phyloP scores from a whole-genome alignment of 2,797 vertebrate species.

The Syndactyla subalaris region DNA sequence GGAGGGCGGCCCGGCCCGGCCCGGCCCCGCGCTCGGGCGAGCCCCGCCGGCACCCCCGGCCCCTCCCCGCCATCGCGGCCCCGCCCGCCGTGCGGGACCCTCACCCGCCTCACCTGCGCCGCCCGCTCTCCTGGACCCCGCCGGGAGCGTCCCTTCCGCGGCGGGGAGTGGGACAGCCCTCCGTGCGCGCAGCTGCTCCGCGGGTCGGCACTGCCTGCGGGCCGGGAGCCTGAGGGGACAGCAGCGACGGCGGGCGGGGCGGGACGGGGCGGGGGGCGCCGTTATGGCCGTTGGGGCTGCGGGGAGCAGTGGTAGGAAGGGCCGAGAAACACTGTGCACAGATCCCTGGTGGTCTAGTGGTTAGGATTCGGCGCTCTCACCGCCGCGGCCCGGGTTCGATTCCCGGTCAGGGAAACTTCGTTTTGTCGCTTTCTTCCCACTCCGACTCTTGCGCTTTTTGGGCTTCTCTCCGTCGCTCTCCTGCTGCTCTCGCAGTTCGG shows the following conservation, averaged over 20 bases:
- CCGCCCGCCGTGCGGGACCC: background rate
- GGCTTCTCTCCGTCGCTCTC: accelerated
- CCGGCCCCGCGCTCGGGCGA: too few species aligned
- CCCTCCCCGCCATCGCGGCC: background rate
- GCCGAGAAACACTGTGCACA: too few species aligned
- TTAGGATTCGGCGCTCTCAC: conserved; percentile 48
- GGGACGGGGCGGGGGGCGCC: accelerated
- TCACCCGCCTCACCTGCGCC: background rate
- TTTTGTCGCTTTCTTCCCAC: accelerated
- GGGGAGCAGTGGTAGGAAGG: accelerated
- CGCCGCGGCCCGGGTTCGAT: conserved; percentile 32
- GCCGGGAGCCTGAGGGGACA: too few species aligned
- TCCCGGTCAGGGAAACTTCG: conserved; percentile 21
- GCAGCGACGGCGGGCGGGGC: accelerated
- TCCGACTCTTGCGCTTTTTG: accelerated
- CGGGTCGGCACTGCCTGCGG: background rate
- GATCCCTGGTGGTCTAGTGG: conserved; percentile 51
- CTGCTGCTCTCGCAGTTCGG: too few species aligned
- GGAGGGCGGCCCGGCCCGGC: too few species aligned
- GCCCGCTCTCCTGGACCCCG: too few species aligned
- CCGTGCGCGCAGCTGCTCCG: too few species aligned
- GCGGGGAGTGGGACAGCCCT: background rate
- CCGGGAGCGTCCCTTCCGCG: background rate
- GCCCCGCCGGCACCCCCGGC: too few species aligned
- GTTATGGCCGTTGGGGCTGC: accelerated